A percentile compares a stretch with the other conserved stretches of the same genome.
phyloP scores from a whole-genome alignment of 2,113 vertebrate genomes.

The Pomatostomus ruficeps region DNA sequence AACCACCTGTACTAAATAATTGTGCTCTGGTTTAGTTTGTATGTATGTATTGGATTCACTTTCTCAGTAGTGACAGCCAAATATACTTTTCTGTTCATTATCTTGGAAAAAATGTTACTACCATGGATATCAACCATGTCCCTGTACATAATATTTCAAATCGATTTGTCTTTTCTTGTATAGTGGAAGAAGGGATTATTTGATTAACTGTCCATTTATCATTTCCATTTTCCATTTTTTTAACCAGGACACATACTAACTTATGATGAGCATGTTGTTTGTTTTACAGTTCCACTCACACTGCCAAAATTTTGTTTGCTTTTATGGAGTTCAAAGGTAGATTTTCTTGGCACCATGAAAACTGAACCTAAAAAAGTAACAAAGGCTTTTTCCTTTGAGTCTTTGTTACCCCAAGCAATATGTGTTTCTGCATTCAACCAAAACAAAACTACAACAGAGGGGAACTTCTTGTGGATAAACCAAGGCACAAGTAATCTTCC shows the following conservation, averaged over 20 bases:
- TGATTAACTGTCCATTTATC: not conserved
- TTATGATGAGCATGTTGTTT: slow-evolving; percentile 4
- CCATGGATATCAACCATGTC: not conserved
- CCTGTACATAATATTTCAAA: not conserved
- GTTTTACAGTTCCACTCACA: not conserved
- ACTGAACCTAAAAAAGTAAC: not conserved
- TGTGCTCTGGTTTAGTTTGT: not conserved
- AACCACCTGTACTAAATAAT: not conserved
- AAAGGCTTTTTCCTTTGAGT: not conserved
- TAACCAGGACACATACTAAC: not conserved
- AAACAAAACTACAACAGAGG: not conserved
- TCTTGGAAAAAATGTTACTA: not conserved
- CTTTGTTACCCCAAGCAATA: not conserved
- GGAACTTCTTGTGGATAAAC: not conserved
- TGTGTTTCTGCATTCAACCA: not conserved
- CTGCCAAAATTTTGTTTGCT: not conserved
- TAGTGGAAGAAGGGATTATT: not conserved
- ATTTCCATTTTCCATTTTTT: slow-evolving; percentile 18
- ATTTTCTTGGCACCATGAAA: not conserved
- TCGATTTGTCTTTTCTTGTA: not conserved
- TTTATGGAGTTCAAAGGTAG: slow-evolving; percentile 31
- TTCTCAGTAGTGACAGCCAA: not conserved
- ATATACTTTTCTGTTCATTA: not conserved
- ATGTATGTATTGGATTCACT: not conserved
- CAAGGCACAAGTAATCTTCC: not conserved